Base-by-base conservation (phyloP, 2,888 invertebrate genomes). In the Chrysolina haemoptera region DNA sequence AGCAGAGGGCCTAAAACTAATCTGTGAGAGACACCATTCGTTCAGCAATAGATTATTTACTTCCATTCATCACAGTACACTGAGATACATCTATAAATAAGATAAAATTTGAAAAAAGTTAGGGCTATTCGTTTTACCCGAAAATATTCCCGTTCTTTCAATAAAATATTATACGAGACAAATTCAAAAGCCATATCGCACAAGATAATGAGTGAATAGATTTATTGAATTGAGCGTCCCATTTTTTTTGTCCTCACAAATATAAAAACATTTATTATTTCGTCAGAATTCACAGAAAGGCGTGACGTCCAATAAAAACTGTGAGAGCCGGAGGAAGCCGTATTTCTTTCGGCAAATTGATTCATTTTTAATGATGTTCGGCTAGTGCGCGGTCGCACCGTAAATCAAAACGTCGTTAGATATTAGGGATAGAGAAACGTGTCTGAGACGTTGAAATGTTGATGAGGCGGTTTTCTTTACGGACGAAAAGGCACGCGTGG, bases 401-500 rank as follows among this genome's bases (percentile, higher is more conserved):
- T 73, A 75, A 75, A 77, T 77, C 77, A 75, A 75, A 75, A 67
- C 68, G 71, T 64, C 69, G 35, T 64, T 71, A 67, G 63, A 69
- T 69, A 71, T 70, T 70, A 62, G 46, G 69, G 68, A 46, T 55
- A 41, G 62, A 22, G 48, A 16, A 46, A 59, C 59, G 65, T 59
- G 46, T 74, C 64, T 48, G 41, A 71, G 64, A 67, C 62, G 68
- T 53, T 75, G 72, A 76, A 77, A 77, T 73, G 65, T 73, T 75
- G 41, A 73, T 77, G 75, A 71, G 73, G 73, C 73, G 68, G 76
- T 78, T 73, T 71, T 68, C 71, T 70, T 75, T 75, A 77, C 70
- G 63, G 70, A 35, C 65, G 62, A 75, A 73, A 70, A 66, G 62
- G 69, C 65, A 73, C 70, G 65, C 62, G 66, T 62, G 64, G 78